Evolutionary conservation across 92 coral and sea anemone genomes (phyloP).

Genomic region (Chrysogorgia sp.): DNA sequence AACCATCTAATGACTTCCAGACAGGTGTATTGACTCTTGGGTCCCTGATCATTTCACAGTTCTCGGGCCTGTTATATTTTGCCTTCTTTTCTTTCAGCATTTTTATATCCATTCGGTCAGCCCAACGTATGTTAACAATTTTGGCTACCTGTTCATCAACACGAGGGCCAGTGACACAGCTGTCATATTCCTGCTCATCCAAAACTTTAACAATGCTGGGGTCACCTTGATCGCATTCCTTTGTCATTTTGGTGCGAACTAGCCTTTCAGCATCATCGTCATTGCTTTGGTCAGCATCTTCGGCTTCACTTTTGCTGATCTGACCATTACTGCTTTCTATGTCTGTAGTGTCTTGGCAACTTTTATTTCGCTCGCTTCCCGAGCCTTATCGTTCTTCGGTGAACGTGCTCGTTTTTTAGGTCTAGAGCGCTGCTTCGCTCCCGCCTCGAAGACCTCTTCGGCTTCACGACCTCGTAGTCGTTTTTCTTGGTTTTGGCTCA

Average conservation of each 20-base stretch:
- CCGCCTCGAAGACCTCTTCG: no score
- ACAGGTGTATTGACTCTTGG: neutral
- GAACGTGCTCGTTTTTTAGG: no score
- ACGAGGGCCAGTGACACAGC: neutral
- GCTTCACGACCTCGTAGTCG: no score
- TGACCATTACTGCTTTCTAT: no score
- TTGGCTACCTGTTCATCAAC: neutral
- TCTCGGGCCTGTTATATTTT: slow-evolving; percentile 24
- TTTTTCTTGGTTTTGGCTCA: no score
- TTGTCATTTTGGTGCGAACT: slow-evolving; percentile 16
- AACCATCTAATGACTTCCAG: slow-evolving; percentile 12
- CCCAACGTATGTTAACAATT: slow-evolving; percentile 14
- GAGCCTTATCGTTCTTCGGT: no score
- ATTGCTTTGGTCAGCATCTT: neutral
- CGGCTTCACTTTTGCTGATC: slow-evolving; percentile 2
- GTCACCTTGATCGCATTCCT: neutral
- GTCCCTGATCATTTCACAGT: neutral
- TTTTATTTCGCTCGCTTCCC: no score
- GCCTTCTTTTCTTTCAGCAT: slow-evolving; percentile 22
- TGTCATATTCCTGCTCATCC: slow-evolving; percentile 16
- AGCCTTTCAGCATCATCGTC: slow-evolving; percentile 22
- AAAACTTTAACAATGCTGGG: neutral
- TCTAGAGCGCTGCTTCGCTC: no score
- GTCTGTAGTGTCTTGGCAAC: no score
- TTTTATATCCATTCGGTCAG: slow-evolving; percentile 17